Conservation (phyloP, 2,888 invertebrate genomes). For the Tanypteryx hageni region DNA sequence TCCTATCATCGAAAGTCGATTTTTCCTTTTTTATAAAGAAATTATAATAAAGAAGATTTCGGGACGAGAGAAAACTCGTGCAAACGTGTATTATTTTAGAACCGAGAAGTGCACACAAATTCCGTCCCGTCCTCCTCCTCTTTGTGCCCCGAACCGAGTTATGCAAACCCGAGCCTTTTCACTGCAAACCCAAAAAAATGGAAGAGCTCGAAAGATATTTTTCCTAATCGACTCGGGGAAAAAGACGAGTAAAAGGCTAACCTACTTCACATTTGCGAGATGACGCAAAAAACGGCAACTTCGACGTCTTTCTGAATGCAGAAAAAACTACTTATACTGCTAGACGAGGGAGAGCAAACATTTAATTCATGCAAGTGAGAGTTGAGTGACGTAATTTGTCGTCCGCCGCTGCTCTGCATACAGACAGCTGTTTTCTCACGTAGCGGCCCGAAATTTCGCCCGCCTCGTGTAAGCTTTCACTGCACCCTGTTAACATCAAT, state of each 20-base stretch:
- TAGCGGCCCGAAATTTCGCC: not conserved
- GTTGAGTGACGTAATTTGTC: not conserved
- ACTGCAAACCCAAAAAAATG: constrained; percentile 5
- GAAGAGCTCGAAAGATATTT: not conserved
- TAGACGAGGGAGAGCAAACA: not conserved
- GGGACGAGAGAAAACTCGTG: not conserved
- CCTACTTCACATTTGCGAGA: constrained; percentile 14
- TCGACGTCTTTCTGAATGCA: not conserved
- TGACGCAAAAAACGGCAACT: not conserved
- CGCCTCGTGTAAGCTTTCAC: not conserved
- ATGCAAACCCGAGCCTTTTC: constrained; percentile 24
- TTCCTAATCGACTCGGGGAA: constrained; percentile 1
- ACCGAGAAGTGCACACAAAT: not conserved
- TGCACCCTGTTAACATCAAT: not conserved
- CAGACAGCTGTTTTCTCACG: constrained; percentile 3
- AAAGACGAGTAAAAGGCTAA: not conserved
- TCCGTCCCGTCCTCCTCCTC: not conserved
- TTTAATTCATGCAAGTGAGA: constrained; percentile 24
- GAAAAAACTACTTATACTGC: not conserved
- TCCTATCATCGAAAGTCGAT: not conserved
- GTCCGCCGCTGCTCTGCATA: not conserved
- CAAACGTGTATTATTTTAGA: not conserved
- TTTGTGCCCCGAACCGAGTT: constrained; percentile 3
- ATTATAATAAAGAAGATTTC: not conserved
- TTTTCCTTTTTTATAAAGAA: not conserved